Evolutionary conservation across 2,113 vertebrate species (phyloP).

Genomic region (Columba livia): DNA sequence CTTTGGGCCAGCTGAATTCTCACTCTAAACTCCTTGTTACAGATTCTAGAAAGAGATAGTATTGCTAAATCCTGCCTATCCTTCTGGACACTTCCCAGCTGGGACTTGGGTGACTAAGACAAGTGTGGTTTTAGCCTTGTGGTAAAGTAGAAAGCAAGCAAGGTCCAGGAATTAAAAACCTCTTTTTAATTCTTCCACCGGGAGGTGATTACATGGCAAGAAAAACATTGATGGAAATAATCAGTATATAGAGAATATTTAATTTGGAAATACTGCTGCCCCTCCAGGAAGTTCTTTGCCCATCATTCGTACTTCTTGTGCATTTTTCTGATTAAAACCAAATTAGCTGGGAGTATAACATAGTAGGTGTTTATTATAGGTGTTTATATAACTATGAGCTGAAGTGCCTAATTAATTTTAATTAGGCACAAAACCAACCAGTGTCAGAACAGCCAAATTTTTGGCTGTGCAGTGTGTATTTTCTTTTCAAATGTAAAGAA

Average conservation of each 20-base stretch:
- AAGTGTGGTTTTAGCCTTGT: background rate
- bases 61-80: background rate
- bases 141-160: slow-evolving; percentile 17
- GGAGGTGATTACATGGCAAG: slow-evolving; percentile 73
- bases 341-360: slow-evolving; percentile 49
- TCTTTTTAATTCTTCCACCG: slow-evolving; percentile 75
- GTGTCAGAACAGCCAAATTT: slow-evolving; percentile 27
- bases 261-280: slow-evolving; percentile 47
- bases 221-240: slow-evolving; percentile 62
- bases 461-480: slow-evolving; percentile 6
- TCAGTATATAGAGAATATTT: slow-evolving; percentile 39
- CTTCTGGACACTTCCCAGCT: background rate
- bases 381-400: slow-evolving; percentile 64
- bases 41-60: background rate
- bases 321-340: slow-evolving; percentile 59
- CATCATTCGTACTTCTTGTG: slow-evolving; percentile 61
- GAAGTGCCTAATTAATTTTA: slow-evolving; percentile 72
- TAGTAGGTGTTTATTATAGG: slow-evolving; percentile 58
- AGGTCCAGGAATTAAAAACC: slow-evolving; percentile 1
- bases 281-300: slow-evolving; percentile 40
- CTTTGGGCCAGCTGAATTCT: background rate
- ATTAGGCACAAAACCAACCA: slow-evolving; percentile 65
- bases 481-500: slow-evolving; percentile 38
- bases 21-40: background rate
- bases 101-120: background rate